Conservation (phyloP, 2,797 vertebrate genomes). For the Eulemur albifrons region DNA sequence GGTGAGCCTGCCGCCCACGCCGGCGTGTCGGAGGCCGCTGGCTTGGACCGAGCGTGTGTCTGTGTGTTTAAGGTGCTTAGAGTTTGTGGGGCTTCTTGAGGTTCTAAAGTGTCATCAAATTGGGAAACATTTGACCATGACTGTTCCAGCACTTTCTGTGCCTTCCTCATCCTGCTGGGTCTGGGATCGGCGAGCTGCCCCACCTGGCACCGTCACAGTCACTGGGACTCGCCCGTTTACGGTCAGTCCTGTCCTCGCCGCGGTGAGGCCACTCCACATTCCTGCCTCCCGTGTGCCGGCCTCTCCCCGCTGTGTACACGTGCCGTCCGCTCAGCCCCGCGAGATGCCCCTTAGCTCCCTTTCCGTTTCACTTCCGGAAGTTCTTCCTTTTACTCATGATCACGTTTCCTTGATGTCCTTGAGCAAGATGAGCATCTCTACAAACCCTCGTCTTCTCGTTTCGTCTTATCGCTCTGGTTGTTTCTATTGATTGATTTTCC, state of each 20-base stretch:
- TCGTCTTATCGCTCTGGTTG: neutral
- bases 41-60: neutral
- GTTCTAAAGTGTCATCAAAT: neutral
- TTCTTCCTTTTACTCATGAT: neutral
- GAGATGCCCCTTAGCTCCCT: neutral
- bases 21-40: neutral
- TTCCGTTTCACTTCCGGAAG: neutral
- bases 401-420: too few species aligned
- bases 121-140: neutral
- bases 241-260: too few species aligned
- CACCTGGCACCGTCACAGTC: neutral
- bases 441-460: neutral
- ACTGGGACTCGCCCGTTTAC: too few species aligned
- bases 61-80: neutral
- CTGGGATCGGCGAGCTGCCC: neutral
- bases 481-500: neutral
- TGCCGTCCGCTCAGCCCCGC: neutral
- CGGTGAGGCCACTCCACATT: neutral
- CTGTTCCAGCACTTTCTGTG: neutral
- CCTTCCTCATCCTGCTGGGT: neutral
- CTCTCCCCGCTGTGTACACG: neutral
- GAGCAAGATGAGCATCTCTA: neutral
- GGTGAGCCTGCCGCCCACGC: too few species aligned
- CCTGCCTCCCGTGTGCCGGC: neutral
- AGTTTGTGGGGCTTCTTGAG: neutral